phyloP scores from a whole-genome alignment of 2,113 vertebrate species.

The Tilapia sparmanii region DNA sequence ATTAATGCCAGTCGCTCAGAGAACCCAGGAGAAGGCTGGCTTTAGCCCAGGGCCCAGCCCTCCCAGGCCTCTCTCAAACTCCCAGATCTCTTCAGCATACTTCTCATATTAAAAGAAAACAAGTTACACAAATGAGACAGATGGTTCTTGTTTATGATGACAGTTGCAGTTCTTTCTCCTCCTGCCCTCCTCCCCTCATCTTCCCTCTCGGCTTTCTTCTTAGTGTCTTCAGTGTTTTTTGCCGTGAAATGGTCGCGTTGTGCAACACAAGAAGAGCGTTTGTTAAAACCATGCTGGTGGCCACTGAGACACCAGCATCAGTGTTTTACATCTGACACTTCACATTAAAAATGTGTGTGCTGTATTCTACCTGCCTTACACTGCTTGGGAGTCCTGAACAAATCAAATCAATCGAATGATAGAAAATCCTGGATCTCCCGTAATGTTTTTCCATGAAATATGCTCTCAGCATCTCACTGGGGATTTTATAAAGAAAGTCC shows the following conservation, averaged over 20 bases:
- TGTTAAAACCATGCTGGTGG: neutral
- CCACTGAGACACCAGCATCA: neutral
- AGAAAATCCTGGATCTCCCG: neutral
- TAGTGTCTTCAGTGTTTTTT: slow-evolving; percentile 15
- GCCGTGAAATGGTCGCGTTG: slow-evolving; percentile 16
- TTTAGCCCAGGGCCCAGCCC: slow-evolving; percentile 58
- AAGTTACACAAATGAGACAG: slow-evolving; percentile 82
- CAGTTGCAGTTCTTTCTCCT: slow-evolving; percentile 67
- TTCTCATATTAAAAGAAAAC: slow-evolving; percentile 86
- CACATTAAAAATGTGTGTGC: neutral
- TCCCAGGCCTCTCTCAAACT: slow-evolving; percentile 71
- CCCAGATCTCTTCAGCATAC: slow-evolving; percentile 75
- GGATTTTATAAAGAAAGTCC: neutral
- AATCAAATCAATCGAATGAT: neutral
- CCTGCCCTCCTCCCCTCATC: neutral
- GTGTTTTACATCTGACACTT: neutral
- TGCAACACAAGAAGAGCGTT: slow-evolving; percentile 5
- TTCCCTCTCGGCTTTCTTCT: slow-evolving; percentile 26
- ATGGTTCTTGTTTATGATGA: slow-evolving; percentile 83
- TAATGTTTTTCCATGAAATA: neutral
- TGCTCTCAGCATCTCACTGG: neutral
- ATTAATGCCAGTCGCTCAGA: slow-evolving; percentile 51
- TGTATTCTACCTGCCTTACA: neutral
- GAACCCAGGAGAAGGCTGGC: slow-evolving; percentile 49
- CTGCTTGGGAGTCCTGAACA: neutral